phyloP scores from a whole-genome alignment of 1,140 invertebrate species.

The Lucilia cuprina region DNA sequence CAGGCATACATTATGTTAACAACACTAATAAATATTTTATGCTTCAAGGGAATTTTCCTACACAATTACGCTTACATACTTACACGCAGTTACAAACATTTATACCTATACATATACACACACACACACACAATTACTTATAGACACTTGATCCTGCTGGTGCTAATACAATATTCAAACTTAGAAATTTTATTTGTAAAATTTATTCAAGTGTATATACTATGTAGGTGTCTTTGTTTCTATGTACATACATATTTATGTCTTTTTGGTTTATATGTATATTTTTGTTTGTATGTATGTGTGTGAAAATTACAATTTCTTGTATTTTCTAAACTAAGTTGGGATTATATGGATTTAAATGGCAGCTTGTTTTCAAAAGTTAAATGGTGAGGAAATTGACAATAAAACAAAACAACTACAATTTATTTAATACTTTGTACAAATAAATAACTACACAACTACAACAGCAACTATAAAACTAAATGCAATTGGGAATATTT shows the following conservation, averaged over 20 bases:
- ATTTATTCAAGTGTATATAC: not conserved
- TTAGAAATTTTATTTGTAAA: not conserved
- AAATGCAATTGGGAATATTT: too few relatives aligned
- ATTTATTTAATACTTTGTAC: too few relatives aligned
- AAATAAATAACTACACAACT: too few relatives aligned
- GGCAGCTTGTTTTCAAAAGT: not conserved
- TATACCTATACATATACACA: not conserved
- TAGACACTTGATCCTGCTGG: not conserved
- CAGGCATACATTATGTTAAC: not conserved
- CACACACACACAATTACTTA: not conserved
- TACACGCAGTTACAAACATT: not conserved
- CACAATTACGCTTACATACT: too few relatives aligned
- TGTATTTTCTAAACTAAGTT: not conserved
- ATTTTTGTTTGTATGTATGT: not conserved
- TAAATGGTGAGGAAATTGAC: not conserved
- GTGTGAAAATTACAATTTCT: not conserved
- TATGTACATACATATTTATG: too few relatives aligned
- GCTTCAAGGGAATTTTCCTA: not conserved
- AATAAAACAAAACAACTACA: not conserved
- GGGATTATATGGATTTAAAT: not conserved
- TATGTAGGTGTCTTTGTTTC: too few relatives aligned
- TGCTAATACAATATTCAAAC: not conserved
- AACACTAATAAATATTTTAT: constrained; percentile 18
- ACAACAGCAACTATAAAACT: too few relatives aligned
- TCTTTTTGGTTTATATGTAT: not conserved